These are phyloP conservation scores for Netelia melanura DNA, from an alignment of 2,888 invertebrate genomes.

Conservation along the genomic window DNA sequence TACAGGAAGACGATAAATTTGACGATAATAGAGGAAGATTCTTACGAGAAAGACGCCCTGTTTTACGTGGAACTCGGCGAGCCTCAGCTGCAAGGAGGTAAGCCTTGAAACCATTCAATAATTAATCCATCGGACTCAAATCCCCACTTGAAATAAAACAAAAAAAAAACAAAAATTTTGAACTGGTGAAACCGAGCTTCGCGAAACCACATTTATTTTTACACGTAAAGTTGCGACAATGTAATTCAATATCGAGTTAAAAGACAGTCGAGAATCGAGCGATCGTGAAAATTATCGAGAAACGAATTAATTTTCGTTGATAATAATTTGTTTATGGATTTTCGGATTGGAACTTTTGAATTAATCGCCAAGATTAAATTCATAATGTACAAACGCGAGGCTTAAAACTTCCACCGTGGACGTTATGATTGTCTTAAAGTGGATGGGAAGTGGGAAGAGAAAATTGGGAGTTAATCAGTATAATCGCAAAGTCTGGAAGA, in stretches of 20 bases:
- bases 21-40: conserved; percentile 97
- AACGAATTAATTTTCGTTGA: not conserved
- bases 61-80: conserved; percentile 97
- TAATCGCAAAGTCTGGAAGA: conserved; percentile 44
- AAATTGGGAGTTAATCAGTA: conserved; percentile 57
- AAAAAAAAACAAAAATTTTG: not conserved
- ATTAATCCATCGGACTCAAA: not conserved
- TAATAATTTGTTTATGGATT: not conserved
- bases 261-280: conserved; percentile 40
- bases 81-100: conserved; percentile 95
- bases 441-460: conserved; percentile 26
- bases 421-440: not conserved
- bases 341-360: not conserved
- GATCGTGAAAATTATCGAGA: not conserved
- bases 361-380: conserved; percentile 9
- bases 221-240: not conserved
- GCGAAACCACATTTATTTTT: not conserved
- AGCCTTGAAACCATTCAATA: conserved; percentile 79
- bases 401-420: not conserved
- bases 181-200: not conserved
- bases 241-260: not conserved
- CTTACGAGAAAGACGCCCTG: conserved; percentile 98
- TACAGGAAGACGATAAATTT: conserved; percentile 95
- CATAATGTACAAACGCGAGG: not conserved
- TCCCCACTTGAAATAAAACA: not conserved